Evolutionary conservation across 2,797 vertebrate species (phyloP).

Genomic region (Cephalopachus bancanus): DNA sequence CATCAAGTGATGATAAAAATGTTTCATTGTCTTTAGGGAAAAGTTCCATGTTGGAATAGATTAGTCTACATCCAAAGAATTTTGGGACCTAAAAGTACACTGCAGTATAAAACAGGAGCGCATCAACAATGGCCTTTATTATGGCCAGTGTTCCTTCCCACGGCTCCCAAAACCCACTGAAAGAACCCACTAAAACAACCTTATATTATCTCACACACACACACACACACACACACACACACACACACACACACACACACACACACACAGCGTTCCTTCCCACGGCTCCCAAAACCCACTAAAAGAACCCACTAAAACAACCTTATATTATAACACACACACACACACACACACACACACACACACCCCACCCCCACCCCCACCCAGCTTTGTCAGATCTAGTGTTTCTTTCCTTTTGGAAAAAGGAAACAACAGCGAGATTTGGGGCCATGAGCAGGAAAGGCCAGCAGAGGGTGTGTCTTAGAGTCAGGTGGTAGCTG

Average conservation of each 20-base stretch:
- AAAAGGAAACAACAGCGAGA: constrained; percentile 55
- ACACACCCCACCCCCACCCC: not conserved
- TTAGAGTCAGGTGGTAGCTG: not conserved
- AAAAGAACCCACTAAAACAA: not conserved
- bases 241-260: not conserved
- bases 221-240: too few species aligned
- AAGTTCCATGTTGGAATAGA: constrained; percentile 20
- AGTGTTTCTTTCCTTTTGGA: not conserved
- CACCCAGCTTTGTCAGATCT: not conserved
- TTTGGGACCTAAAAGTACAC: constrained; percentile 22
- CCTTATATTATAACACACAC: not conserved
- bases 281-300: not conserved
- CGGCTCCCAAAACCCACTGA: not conserved
- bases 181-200: not conserved
- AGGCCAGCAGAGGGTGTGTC: not conserved
- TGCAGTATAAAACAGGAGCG: constrained; percentile 16
- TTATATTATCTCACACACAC: not conserved
- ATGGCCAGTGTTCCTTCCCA: not conserved
- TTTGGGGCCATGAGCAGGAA: not conserved
- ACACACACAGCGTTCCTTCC: not conserved
- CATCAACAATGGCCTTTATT: not conserved
- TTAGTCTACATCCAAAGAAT: not conserved
- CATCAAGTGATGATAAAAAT: constrained; percentile 17
- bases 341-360: not conserved
- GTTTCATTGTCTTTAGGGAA: not conserved